Conservation (phyloP, 2,888 invertebrate species). For the Parnassius glacialis region DNA sequence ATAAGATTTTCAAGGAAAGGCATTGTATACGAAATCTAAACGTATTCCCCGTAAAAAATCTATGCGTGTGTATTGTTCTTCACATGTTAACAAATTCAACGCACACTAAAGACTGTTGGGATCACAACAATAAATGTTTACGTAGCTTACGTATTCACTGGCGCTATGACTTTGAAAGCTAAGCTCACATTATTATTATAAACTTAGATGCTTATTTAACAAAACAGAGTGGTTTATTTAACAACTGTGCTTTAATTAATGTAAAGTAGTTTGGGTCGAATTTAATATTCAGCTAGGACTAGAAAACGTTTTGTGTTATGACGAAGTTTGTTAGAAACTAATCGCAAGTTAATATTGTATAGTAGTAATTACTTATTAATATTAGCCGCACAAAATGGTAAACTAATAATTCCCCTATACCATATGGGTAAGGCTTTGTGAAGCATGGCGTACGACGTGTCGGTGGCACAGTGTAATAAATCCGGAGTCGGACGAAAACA, state of each 20-base stretch:
- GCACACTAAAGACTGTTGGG: constrained; percentile 4
- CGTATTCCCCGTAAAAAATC: no score
- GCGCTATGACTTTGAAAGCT: not conserved
- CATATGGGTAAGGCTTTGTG: no score
- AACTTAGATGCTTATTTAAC: not conserved
- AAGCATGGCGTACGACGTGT: no score
- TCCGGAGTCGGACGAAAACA: no score
- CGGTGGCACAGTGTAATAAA: no score
- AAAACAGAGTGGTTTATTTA: not conserved
- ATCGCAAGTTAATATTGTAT: not conserved
- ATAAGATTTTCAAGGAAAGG: no score
- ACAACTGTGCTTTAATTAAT: not conserved
- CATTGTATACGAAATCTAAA: no score
- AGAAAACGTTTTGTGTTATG: constrained; percentile 8
- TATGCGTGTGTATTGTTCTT: not conserved
- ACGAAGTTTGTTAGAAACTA: constrained; percentile 5
- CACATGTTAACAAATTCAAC: not conserved
- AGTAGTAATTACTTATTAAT: no score
- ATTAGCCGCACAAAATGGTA: no score
- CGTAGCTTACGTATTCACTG: not conserved
- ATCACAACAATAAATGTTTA: constrained; percentile 3
- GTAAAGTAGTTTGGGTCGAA: not conserved
- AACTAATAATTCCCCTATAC: no score
- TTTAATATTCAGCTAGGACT: constrained; percentile 1
- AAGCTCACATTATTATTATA: not conserved